Base-by-base conservation (phyloP, 2,888 invertebrate genomes). In the Sesia apiformis region DNA sequence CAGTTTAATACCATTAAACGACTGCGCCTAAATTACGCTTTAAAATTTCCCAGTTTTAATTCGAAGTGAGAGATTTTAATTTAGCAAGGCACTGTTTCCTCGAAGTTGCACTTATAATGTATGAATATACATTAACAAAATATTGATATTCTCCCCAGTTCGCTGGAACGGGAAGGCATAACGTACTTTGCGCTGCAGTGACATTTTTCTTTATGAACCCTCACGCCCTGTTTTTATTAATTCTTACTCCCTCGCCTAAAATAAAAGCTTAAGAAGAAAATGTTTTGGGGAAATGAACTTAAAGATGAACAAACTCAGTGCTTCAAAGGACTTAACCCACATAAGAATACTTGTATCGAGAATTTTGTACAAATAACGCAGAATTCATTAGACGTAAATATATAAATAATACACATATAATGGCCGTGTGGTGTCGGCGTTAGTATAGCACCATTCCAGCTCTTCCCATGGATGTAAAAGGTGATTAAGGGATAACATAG, bases 131-230 rank as follows among this genome's bases (percentile, higher is more conserved):
- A 78, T 78, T 78, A 76, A 75, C 75, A 70, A 72, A 74, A 76
- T 73, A 74, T 72, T 74, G 74, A 74, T 69, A 70, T 69, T 64
- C 63, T 60, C 63, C 60, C 57, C 60, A 58, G 57, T 60, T 63
- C 60, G 59, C 63, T 56, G 67, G 70, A 77, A 70, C 65, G 76
- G 70, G 78, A 75, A 74, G 69, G 70, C 76, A 76, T 78, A 46
- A 46, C n/a, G 46, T 46, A 79, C 72, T 81, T 77, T 78, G 71
- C 76, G 73, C 71, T 82, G 79, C 81, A 78, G 79, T 79, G 78
- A 81, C 79, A 84, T 81, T 82, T 81, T 84, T 82, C 82, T 83
- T 84, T 81, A 82, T 81, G 76, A 79, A 79, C 72, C 74, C 71
- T 64, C 73, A 62, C 72, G 72, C 72, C 70, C 70, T 78, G 76